A percentile compares a stretch with the other conserved stretches of the same genome.
Conservation (phyloP, 2,797 vertebrate genomes). For the Furcifer pardalis region DNA sequence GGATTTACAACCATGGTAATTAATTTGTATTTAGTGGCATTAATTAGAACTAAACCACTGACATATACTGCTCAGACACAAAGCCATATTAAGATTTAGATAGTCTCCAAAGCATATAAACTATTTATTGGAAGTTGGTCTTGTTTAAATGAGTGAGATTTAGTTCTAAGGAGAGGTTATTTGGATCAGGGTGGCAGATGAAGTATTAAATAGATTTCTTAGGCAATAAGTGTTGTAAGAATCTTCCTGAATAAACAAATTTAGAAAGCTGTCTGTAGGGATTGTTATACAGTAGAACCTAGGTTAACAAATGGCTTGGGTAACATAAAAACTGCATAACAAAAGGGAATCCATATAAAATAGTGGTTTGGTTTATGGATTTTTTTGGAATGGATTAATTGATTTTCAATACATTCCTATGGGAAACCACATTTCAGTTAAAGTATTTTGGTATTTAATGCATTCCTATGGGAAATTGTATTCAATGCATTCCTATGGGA, state of each 20-base stretch:
- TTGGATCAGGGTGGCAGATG: not conserved
- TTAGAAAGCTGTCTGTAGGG: not conserved
- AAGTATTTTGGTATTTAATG: too few relatives aligned
- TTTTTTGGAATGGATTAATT: too few relatives aligned
- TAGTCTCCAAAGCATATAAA: not conserved
- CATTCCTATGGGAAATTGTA: too few relatives aligned
- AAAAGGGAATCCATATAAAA: too few relatives aligned
- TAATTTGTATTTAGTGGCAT: conserved; percentile 35
- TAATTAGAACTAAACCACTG: conserved; percentile 26
- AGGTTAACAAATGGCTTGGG: too few relatives aligned
- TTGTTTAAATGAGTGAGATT: not conserved
- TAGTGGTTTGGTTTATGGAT: too few relatives aligned
- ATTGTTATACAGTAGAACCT: too few relatives aligned
- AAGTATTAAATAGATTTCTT: not conserved
- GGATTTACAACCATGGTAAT: conserved; percentile 27
- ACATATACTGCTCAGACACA: conserved; percentile 1
- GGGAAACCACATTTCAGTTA: too few relatives aligned
- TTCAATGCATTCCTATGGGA: too few relatives aligned
- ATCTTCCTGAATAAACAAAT: not conserved
- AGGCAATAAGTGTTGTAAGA: not conserved
- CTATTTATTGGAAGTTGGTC: conserved; percentile 9
- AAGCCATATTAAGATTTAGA: not conserved
- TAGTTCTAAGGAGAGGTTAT: not conserved
- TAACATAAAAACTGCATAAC: too few relatives aligned
- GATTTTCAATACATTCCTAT: too few relatives aligned